Evolutionary conservation across 37 sponge, comb jelly and placozoan species (phyloP).

Genomic region (Diacarnus erythraeanus): DNA sequence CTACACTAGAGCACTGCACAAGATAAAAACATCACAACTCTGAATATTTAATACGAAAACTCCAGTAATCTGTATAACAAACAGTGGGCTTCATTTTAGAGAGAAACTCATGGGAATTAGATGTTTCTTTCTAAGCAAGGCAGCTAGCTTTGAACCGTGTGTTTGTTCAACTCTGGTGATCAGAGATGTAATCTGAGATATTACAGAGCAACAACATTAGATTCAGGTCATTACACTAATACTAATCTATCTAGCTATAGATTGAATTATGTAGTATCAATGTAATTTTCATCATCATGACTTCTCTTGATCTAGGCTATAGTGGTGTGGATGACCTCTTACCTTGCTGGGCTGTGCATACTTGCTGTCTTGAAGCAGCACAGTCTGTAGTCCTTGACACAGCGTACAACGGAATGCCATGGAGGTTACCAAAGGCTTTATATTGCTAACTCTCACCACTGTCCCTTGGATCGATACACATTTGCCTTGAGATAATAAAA

Average conservation of each 20-base stretch:
- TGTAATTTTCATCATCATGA: slow-evolving; percentile 1
- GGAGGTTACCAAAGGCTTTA: slow-evolving; percentile 88
- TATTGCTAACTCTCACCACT: slow-evolving; percentile 87
- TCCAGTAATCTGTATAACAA: not conserved
- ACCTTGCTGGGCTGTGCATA: slow-evolving; percentile 84
- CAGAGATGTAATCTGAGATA: too few relatives aligned
- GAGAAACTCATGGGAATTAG: too few relatives aligned
- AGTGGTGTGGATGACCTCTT: not conserved
- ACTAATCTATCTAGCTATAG: too few relatives aligned
- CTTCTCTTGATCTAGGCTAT: too few relatives aligned
- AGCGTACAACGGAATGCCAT: slow-evolving; percentile 83
- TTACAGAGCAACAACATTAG: too few relatives aligned
- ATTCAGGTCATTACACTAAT: too few relatives aligned
- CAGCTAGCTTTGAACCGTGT: too few relatives aligned
- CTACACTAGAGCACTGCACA: slow-evolving; percentile 51
- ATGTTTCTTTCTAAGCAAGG: too few relatives aligned
- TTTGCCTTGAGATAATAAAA: slow-evolving; percentile 70
- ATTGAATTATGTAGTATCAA: too few relatives aligned
- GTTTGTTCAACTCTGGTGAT: too few relatives aligned
- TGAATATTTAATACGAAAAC: not conserved
- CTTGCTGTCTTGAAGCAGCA: slow-evolving; percentile 85
- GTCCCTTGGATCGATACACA: slow-evolving; percentile 89
- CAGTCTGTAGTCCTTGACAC: slow-evolving; percentile 62
- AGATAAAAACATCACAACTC: too few relatives aligned
- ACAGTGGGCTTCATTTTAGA: too few relatives aligned